Evolutionary conservation across 1,140 invertebrate genomes (phyloP), one percentile per base, ranked within the genome.

Genomic region (Lasioglossum baleicum): DNA sequence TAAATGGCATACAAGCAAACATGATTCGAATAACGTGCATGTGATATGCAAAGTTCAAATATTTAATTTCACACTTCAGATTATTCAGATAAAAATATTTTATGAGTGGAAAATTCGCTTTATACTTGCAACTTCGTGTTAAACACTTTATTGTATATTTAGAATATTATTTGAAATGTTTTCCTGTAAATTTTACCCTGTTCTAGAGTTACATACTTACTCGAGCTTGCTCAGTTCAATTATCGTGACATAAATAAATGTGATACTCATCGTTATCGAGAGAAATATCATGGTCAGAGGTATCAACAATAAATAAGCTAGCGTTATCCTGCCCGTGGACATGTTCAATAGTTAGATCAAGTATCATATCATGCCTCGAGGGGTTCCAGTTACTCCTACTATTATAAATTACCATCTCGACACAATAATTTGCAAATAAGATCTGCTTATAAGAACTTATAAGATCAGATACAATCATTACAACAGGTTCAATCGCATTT

Each of bases 351-450:
- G 73, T 75, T 58, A 35, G 64, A 58, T 75, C 73, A 67, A 67
- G 64, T 67, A 75, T 67, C 73, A n/a, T 67, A 67, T 75, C 51
- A 67, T 75, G 73, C 64, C 73, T 7, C 5, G 35, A 67, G 64
- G 64, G 64, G 64, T 67, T 67, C 63, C 73, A 75, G 63, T 75
- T 75, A 66, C 61, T 53, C 44, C 73, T 56, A 67, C 48, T 75
- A 44, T 58, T 58, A 67, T 51, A 67, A 58, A 20, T 66, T n/a
- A 42, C 35, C 35, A 35, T 75, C 73, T 56, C 48, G 35, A 44
- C n/a, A 35, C 35, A 67, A 75, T 75, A 67, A 67, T 75, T 75
- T 56, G 35, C 35, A 44, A 64, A 75, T 75, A 75, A 67, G 63
- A 56, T 35, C 35, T 42, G 48, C 22, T 67, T 11, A 42, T 35